Base-by-base conservation (phyloP, 2,797 vertebrate species). In the Margarornis squamiger region DNA sequence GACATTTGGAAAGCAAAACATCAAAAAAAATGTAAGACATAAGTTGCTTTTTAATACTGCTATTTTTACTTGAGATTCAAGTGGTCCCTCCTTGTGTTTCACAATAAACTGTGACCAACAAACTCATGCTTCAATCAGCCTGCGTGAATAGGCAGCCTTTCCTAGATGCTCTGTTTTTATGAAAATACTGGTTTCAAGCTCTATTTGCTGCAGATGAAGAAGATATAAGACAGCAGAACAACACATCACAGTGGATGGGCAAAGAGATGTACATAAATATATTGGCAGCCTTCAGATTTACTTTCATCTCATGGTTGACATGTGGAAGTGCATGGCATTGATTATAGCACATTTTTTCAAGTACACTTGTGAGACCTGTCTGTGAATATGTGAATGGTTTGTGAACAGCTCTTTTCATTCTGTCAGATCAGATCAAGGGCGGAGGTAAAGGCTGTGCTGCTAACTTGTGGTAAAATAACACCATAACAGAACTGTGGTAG, bases 221-320 rank as follows among this genome's bases (percentile, higher is more conserved):
- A 36, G 32, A 59, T 58, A 8, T 4, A 76, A 79, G 39, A 76
- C 62, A 86, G 55, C 49, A 86, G 39, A 88, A 86, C 27, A 92
- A 55, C 20, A 51, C 7, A 4, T 58, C 43, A 67, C 2, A 12
- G 30, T 34, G 27, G 26, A 45, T 73, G 67, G 43, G 57, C 20
- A 95, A 93, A 62, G 6, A 66, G n/a, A 26, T 55, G 58, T 41
- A 68, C 39, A 76, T 65, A 74, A 91, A 90, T 41, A 36, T 84
- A 90, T 57, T 68, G 92, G 62, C 88, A 95, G 62, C 55, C 78
- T 91, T 91, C 73, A 74, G 41, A n/a, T 91, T 92, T 84, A 55
- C 39, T 92, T 84, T 83, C 22, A 34, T 70, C 75, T 72, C n/a
- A 30, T 36, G 68, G 65, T 1, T 95, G 92, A 80, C 86, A 84